Base-by-base conservation (phyloP, 2,888 invertebrate genomes). In the Cenopis cana region DNA sequence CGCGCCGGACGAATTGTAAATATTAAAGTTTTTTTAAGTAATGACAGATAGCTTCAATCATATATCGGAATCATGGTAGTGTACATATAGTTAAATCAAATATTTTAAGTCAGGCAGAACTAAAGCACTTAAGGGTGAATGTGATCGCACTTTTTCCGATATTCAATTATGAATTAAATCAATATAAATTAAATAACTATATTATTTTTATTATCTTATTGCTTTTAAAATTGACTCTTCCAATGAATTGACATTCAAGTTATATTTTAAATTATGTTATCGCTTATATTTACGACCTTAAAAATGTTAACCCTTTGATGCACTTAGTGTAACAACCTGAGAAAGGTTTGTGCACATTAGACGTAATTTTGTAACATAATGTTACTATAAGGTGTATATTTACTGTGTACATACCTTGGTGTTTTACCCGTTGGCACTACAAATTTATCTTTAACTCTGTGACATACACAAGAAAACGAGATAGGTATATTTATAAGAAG, bases 1-100 rank as follows among this genome's bases (percentile, higher is more conserved):
- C 81, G 81, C 81, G 83, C 78, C 83, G 83, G 81, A 71, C 76
- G 78, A 82, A 81, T 79, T 92, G 88, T 87, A 88, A 85, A 89
- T 88, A 88, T 82, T 71, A 49, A 55, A 54, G 33, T 85, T 85
- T 85, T 49, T 85, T 78, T 76, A 68, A 73, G 73, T 70, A 72
- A 78, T 76, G 75, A 76, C 77, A 77, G 77, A 75, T 75, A 71
- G 84, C 83, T 87, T 84, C 75, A 84, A 84, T 83, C 82, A 81
- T 83, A 84, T 77, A 79, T 75, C 79, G 79, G 77, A 78, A 76
- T 81, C 76, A 78, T 73, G 75, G 75, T 78, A 69, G 72, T 74
- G 74, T 74, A 71, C 56, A 75, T 76, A 75, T 73, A 74, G 73
- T 71, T 72, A 73, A 60, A 60, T 74, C 77, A 77, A 64, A 77